Evolutionary conservation across 2,113 vertebrate genomes (phyloP), one percentile per base, ranked within the genome.

Genomic region (Synchiropus splendidus): DNA sequence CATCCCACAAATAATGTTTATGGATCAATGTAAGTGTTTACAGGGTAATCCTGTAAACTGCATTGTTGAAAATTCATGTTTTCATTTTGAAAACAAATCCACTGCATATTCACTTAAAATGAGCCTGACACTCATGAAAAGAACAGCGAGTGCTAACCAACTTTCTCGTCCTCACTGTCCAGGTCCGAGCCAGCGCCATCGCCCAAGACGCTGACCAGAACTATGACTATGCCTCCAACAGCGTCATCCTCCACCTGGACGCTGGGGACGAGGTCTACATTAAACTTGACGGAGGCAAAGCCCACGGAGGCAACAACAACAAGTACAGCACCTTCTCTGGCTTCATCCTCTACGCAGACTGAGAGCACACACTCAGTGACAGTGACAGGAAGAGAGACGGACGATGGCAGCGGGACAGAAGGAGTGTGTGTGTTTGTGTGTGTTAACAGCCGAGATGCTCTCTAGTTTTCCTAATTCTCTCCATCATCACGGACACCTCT

Each of bases 291-390:
- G 94, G 94, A 3, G 94, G 94, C 76, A 98, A 98, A 81, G 94
- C 91, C 10, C 94, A 98, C 0, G 94, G 94, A 0, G 94, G 94
- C 49, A 98, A 98, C 88, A 97, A 91, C 90, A 98, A 97, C 89
- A 98, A 97, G 75, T 98, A 98, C 85, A 97, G 93, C 90, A 97
- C 94, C 56, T 97, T 97, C 84, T 94, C 90, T 8, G 94, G 94
- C 75, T 98, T 98, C 86, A 98, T 98, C 81, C 92, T 98, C 73
- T 98, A 97, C 70, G 89, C 92, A 6, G 94, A 98, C 77, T 98
- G 86, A 97, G 73, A 58, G 35, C 21, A 61, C 39, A 45, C 40
- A 51, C 45, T 48, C 36, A 57, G 30, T 68, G 45, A 53, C 59
- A 48, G 60, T 48, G 48, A 61, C 27, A 38, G 64, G 48, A 55